A percentile compares a stretch with the other conserved stretches of the same genome.
Conservation (phyloP, 2,888 invertebrate species). For the Hermaeophaga mercurialis region DNA sequence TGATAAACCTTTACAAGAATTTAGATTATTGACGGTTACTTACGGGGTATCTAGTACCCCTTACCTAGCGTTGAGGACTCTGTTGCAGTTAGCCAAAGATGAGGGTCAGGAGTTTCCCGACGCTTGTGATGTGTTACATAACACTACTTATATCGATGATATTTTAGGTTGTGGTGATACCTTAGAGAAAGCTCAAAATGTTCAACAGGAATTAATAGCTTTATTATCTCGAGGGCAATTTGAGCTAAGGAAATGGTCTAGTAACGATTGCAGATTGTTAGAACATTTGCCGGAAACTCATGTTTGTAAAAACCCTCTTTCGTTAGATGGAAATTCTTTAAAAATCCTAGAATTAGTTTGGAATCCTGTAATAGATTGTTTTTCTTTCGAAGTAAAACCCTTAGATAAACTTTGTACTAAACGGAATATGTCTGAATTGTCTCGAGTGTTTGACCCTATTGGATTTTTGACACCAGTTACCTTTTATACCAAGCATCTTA, state of each 20-base stretch:
- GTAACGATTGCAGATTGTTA: slow-evolving; percentile 4
- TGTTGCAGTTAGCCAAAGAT: slow-evolving; percentile 9
- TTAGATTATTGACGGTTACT: background rate
- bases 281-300: background rate
- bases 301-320: background rate
- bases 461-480: slow-evolving; percentile 7
- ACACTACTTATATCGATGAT: slow-evolving; percentile 9
- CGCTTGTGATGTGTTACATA: background rate
- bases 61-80: slow-evolving; percentile 5
- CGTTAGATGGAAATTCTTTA: background rate
- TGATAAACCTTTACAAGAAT: background rate
- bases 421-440: slow-evolving; percentile 10
- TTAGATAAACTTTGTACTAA: slow-evolving; percentile 6
- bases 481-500: slow-evolving; percentile 7
- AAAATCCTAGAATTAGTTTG: slow-evolving; percentile 16
- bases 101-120: slow-evolving; percentile 1
- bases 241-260: slow-evolving; percentile 17
- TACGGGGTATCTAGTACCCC: slow-evolving; percentile 9
- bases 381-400: slow-evolving; percentile 7
- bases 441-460: slow-evolving; percentile 12
- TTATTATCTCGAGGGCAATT: background rate
- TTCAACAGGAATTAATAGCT: background rate
- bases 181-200: background rate
- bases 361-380: slow-evolving; percentile 9
- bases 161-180: background rate